Evolutionary conservation across 1,140 invertebrate species (phyloP).

Genomic region (Trypoxylus dichotomus): DNA sequence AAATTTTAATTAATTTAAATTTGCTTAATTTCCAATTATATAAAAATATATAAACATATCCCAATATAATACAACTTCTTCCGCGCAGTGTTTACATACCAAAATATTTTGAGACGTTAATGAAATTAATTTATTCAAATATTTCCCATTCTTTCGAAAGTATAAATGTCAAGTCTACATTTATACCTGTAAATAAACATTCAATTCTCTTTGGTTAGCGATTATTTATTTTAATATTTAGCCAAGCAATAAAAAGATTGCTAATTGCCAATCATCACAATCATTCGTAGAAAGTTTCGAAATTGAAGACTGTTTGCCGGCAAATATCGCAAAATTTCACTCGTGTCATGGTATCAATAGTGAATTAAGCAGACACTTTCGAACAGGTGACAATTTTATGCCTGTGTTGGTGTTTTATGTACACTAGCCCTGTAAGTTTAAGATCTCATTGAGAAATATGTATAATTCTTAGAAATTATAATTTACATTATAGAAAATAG

Average conservation of each 20-base stretch:
- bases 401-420: neutral
- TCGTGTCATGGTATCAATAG: neutral
- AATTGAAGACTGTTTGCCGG: neutral
- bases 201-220: neutral
- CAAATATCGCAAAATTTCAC: neutral
- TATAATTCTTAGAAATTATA: too few species aligned
- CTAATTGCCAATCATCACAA: neutral
- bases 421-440: too few species aligned
- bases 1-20: too few species aligned
- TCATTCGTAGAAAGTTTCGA: slow-evolving; percentile 6
- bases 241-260: neutral
- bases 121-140: neutral
- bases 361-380: neutral
- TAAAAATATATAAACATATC: too few species aligned
- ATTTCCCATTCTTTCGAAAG: neutral
- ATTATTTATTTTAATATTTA: neutral
- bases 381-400: neutral
- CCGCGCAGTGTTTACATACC: too few species aligned
- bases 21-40: too few species aligned
- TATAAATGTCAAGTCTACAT: neutral
- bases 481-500: too few species aligned
- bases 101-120: neutral
- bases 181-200: neutral
- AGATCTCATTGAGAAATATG: too few species aligned
- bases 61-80: too few species aligned